Evolutionary conservation across 2,888 invertebrate species (phyloP).

Genomic region (Tipula helvola): DNA sequence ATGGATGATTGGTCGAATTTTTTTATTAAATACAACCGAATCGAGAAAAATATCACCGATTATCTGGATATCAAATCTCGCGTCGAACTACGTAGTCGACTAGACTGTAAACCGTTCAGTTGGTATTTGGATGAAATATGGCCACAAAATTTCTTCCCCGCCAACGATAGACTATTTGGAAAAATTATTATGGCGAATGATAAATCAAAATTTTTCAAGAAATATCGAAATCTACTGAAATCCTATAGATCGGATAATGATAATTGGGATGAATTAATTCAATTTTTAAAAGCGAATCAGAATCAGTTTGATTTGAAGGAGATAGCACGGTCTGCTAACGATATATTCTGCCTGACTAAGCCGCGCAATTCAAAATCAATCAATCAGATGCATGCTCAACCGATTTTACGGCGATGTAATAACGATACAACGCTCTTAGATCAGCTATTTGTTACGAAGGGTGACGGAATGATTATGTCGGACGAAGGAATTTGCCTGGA

Average conservation of each 20-base stretch:
- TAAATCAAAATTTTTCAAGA: constrained; percentile 12
- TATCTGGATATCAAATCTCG: constrained; percentile 50
- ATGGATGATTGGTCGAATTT: constrained; percentile 96
- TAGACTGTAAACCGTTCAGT: constrained; percentile 74
- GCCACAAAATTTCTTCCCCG: constrained; percentile 94
- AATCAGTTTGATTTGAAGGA: neutral
- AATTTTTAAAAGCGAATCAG: constrained; percentile 18
- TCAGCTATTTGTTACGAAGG: constrained; percentile 61
- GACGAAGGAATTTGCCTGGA: constrained; percentile 82
- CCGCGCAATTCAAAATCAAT: neutral
- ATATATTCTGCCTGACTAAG: neutral
- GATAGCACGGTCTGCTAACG: neutral
- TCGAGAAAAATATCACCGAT: constrained; percentile 28
- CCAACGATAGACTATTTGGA: constrained; percentile 76
- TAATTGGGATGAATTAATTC: constrained; percentile 19
- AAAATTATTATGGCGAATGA: constrained; percentile 43
- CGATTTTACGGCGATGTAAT: constrained; percentile 14
- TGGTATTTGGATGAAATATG: constrained; percentile 94
- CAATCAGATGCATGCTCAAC: constrained; percentile 6
- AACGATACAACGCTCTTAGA: constrained; percentile 19
- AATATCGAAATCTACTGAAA: constrained; percentile 13
- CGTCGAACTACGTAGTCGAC: constrained; percentile 50
- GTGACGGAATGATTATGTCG: constrained; percentile 61
- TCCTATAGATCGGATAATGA: neutral
- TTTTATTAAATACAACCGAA: constrained; percentile 73